Conservation (phyloP, 2,888 invertebrate genomes). For the Limenitis camilla region DNA sequence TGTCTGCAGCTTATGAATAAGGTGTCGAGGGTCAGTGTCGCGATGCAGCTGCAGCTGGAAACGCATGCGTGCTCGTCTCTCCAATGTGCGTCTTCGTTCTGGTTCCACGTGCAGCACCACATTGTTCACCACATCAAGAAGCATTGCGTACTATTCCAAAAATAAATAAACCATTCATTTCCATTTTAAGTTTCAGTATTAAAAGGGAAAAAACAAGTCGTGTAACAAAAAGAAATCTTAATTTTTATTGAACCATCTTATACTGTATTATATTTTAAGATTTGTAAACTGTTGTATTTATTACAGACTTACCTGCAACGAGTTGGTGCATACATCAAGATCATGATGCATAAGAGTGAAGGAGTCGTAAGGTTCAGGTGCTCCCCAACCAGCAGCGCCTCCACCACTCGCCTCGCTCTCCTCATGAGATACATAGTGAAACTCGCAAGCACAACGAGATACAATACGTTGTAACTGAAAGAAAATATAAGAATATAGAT, state of each 20-base stretch:
- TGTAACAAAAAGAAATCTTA: too few species aligned
- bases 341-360: conserved; percentile 99
- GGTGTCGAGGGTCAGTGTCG: conserved; percentile 91
- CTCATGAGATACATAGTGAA: conserved; percentile 96
- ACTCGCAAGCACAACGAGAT: conserved; percentile 97
- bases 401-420: conserved; percentile 76
- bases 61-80: conserved; percentile 91
- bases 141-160: conserved; percentile 87
- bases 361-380: conserved; percentile 91
- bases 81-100: conserved; percentile 91
- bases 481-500: too few species aligned
- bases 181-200: too few species aligned
- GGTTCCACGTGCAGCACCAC: conserved; percentile 97
- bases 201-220: too few species aligned
- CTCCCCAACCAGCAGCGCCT: conserved; percentile 79
- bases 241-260: too few species aligned
- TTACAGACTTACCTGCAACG: conserved; percentile 76
- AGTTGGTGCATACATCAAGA: conserved; percentile 97
- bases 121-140: conserved; percentile 98
- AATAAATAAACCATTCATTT: too few species aligned
- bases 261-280: too few species aligned
- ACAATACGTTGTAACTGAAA: conserved; percentile 94
- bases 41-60: conserved; percentile 95
- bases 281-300: too few species aligned
- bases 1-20: conserved; percentile 93